Conservation (phyloP, 2,888 invertebrate genomes). For the Frankliniella intonsa region DNA sequence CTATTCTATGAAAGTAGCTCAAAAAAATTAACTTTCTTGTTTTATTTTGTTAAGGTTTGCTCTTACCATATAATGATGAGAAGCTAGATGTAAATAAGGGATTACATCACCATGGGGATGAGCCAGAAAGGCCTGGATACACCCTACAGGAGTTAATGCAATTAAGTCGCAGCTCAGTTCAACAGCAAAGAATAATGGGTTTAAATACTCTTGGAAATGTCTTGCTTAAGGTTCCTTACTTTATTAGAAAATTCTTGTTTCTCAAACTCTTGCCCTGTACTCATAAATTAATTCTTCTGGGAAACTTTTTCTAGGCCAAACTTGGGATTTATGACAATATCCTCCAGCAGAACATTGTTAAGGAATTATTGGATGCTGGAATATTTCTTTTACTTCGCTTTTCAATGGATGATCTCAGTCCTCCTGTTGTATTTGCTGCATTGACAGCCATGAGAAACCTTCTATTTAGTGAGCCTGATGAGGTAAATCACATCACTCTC, state of each 20-base stretch:
- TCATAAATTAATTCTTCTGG: not conserved
- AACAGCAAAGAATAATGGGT: constrained; percentile 78
- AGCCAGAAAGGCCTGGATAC: constrained; percentile 86
- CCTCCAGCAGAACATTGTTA: not conserved
- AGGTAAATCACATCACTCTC: constrained; percentile 47
- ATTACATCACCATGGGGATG: constrained; percentile 89
- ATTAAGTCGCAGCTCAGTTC: constrained; percentile 62
- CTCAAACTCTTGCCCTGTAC: not conserved
- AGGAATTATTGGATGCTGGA: constrained; percentile 59
- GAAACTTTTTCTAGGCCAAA: not conserved
- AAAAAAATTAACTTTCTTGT: not conserved
- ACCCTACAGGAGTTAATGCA: constrained; percentile 82
- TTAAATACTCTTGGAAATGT: constrained; percentile 76
- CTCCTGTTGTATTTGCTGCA: constrained; percentile 68
- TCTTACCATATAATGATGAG: constrained; percentile 66
- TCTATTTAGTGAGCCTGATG: constrained; percentile 72
- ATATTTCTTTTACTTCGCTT: constrained; percentile 74
- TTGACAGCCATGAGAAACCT: constrained; percentile 70
- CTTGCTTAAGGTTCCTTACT: constrained; percentile 46
- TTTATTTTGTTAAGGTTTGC: constrained; percentile 49
- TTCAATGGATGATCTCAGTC: constrained; percentile 78
- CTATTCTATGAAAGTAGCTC: not conserved
- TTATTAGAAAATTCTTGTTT: not conserved
- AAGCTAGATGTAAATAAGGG: constrained; percentile 57
- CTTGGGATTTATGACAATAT: not conserved